These are phyloP conservation scores for Lytechinus pictus DNA, from an alignment of 35 echinoderm and acorn worm species.

Conservation along the genomic window DNA sequence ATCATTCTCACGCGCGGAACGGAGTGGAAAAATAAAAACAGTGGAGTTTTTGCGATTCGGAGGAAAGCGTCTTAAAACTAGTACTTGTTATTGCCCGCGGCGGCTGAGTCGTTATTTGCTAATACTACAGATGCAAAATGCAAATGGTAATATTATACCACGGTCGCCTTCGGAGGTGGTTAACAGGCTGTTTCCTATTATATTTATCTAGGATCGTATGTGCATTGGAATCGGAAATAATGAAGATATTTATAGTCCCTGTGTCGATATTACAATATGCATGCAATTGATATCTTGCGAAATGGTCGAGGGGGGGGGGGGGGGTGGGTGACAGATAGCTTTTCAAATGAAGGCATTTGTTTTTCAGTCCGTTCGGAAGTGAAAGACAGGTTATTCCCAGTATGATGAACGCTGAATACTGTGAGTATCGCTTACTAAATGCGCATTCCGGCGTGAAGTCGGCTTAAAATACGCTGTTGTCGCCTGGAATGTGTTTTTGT, in stretches of 20 bases:
- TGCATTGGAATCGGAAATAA: constrained; percentile 1
- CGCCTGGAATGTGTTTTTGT: background rate
- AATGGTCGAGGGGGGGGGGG: too few relatives aligned
- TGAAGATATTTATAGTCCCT: constrained; percentile 13
- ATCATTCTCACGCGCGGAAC: background rate
- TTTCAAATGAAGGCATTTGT: background rate
- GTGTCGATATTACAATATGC: background rate
- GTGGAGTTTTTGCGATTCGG: background rate
- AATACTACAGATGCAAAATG: constrained; percentile 6
- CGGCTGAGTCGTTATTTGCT: background rate
- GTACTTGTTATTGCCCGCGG: background rate
- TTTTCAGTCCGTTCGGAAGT: background rate
- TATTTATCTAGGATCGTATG: background rate
- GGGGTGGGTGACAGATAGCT: background rate
- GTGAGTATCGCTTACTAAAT: background rate
- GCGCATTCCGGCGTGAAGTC: background rate
- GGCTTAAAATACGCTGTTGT: background rate
- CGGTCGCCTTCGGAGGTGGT: background rate
- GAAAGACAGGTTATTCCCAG: background rate
- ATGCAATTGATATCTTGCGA: background rate
- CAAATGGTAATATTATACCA: constrained; percentile 5
- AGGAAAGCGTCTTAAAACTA: background rate
- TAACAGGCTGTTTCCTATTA: constrained; percentile 18
- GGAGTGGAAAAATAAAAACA: background rate
- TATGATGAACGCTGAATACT: background rate